Evolutionary conservation across 2,888 invertebrate genomes (phyloP).

Genomic region (Leucoptera coffeella): DNA sequence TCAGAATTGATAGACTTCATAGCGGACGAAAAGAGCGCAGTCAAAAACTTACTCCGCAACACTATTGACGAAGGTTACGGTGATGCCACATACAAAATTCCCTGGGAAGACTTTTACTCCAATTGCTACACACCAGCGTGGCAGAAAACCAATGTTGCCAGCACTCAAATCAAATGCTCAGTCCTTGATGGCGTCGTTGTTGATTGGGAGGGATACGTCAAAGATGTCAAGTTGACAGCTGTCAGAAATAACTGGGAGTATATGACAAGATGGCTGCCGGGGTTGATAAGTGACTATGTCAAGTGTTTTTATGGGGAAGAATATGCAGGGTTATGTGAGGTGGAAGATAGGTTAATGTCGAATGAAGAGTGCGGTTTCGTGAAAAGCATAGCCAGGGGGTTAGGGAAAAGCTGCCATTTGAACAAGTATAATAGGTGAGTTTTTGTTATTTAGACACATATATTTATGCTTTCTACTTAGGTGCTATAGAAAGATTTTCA

Average conservation of each 20-base stretch:
- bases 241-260: constrained; percentile 57
- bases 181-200: constrained; percentile 61
- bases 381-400: constrained; percentile 46
- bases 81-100: constrained; percentile 42
- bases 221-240: constrained; percentile 57
- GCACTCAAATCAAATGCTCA: constrained; percentile 69
- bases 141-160: constrained; percentile 64
- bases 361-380: constrained; percentile 56
- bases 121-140: constrained; percentile 71
- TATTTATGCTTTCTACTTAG: no score
- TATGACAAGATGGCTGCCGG: constrained; percentile 56
- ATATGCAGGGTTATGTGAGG: constrained; percentile 51
- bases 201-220: constrained; percentile 69
- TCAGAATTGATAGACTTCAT: constrained; percentile 29
- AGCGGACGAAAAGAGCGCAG: constrained; percentile 29
- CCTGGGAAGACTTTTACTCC: constrained; percentile 74
- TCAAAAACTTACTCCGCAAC: constrained; percentile 34
- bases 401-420: constrained; percentile 61
- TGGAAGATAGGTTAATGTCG: constrained; percentile 22
- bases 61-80: constrained; percentile 39
- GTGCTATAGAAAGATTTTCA: no score
- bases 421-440: constrained; percentile 62
- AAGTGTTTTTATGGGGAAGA: constrained; percentile 69
- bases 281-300: constrained; percentile 52
- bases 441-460: no score